These are phyloP conservation scores for Trichoplusia ni DNA, from an alignment of 1,140 invertebrate genomes.

Conservation along the genomic window DNA sequence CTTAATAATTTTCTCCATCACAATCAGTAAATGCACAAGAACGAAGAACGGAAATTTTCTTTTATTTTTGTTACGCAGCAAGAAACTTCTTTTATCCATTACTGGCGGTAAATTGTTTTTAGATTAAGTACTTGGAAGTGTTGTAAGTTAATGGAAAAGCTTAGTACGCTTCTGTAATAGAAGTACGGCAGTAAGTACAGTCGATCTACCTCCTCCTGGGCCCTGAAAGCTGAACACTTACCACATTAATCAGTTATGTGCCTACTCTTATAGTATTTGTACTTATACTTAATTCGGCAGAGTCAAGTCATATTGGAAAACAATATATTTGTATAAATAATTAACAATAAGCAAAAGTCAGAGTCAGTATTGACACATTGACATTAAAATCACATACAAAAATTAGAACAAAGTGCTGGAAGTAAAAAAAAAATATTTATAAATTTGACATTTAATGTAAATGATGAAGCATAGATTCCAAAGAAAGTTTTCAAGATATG, in stretches of 20 bases:
- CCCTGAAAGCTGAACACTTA: slow-evolving; percentile 21
- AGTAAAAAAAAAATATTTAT: no score
- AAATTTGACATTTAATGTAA: no score
- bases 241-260: slow-evolving; percentile 18
- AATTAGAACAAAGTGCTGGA: no score
- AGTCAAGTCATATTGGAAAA: no score
- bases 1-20: not conserved
- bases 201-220: slow-evolving; percentile 19
- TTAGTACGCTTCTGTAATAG: slow-evolving; percentile 32
- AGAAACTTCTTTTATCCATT: slow-evolving; percentile 24
- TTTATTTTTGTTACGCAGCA: slow-evolving; percentile 18
- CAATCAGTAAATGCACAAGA: slow-evolving; percentile 1
- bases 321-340: no score
- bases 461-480: no score
- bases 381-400: no score
- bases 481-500: no score
- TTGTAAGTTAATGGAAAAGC: slow-evolving; percentile 48
- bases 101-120: slow-evolving; percentile 36
- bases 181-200: slow-evolving; percentile 1
- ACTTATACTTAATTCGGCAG: no score
- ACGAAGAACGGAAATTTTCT: slow-evolving; percentile 7
- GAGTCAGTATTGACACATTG: no score
- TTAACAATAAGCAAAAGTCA: no score
- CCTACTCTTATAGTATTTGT: slow-evolving; percentile 11
- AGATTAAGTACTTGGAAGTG: slow-evolving; percentile 30